Evolutionary conservation across 2,113 vertebrate species (phyloP), one percentile per base, ranked within the genome.

Genomic region (Eupsittula cactorum): DNA sequence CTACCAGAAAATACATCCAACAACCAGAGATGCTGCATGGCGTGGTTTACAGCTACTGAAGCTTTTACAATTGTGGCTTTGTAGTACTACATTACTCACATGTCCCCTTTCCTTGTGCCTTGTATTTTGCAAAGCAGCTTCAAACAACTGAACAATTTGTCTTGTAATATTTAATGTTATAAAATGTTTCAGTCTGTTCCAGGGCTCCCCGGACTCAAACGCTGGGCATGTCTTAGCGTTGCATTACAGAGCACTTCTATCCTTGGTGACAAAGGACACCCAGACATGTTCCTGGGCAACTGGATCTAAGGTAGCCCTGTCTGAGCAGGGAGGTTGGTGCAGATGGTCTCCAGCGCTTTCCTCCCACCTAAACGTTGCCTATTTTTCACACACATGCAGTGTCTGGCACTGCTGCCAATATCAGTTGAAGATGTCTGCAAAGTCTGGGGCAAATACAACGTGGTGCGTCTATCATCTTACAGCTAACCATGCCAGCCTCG

Each of bases 311-410:
- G 12, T 5, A 25, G 4, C 13, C 29, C 67, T 18, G 33, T 62
- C 4, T 6, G 47, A 16, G 52, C 24, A 33, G 63, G 20, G 29
- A 3, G 12, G 7, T 2, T 2, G 42, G 16, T 37, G 46, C 10
- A 10, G 16, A 2, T 10, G 19, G 15, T 27, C 25, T 7, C 63
- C 81, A 13, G 47, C 20, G 2, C 3, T 15, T 57, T 29, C 7
- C 4, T 29, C 6, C 13, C 50, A 35, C n/a, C 39, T 31, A 64
- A 41, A 0, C 16, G 5, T 5, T 15, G 11, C 53, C 21, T 10
- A 0, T 13, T 50, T 33, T 39, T 35, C 5, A 16, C 11, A 11
- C 10, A 2, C 2, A 4, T 9, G 21, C 24, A 4, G 2, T 5
- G 19, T 5, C 41, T 29, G 33, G 49, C 5, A 0, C 3, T 24